Evolutionary conservation across 1,140 invertebrate species (phyloP).

Genomic region (Drosophila varians): DNA sequence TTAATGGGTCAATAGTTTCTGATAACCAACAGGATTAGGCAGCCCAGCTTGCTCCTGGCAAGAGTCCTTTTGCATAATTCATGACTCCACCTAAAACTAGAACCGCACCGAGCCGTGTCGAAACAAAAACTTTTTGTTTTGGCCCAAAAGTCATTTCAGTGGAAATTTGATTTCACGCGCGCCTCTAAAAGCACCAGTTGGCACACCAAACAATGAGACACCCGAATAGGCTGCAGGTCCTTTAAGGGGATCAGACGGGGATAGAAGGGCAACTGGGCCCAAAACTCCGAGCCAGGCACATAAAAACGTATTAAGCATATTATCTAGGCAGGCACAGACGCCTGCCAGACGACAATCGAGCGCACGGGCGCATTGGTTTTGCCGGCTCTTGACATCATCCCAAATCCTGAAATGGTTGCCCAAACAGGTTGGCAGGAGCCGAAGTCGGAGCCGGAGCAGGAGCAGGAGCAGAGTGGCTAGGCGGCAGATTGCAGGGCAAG

Average conservation of each 20-base stretch:
- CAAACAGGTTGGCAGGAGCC: slow-evolving; percentile 22
- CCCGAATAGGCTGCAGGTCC: slow-evolving; percentile 26
- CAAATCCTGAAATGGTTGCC: slow-evolving; percentile 43
- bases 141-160: slow-evolving; percentile 70
- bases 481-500: slow-evolving; percentile 6
- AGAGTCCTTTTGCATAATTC: slow-evolving; percentile 75
- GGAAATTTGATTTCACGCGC: slow-evolving; percentile 81
- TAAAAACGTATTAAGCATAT: slow-evolving; percentile 82
- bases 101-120: slow-evolving; percentile 10
- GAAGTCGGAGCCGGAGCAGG: no score
- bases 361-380: slow-evolving; percentile 56
- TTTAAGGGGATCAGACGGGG: not conserved
- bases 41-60: slow-evolving; percentile 23
- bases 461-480: not conserved
- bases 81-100: slow-evolving; percentile 32
- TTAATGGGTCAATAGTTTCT: slow-evolving; percentile 80
- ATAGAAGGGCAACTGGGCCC: not conserved
- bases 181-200: slow-evolving; percentile 49
- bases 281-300: slow-evolving; percentile 43
- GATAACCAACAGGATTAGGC: slow-evolving; percentile 59
- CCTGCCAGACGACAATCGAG: slow-evolving; percentile 61
- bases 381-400: slow-evolving; percentile 63
- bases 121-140: slow-evolving; percentile 56
- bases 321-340: slow-evolving; percentile 74
- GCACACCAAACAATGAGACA: slow-evolving; percentile 65